phyloP scores from a whole-genome alignment of 2,888 invertebrate species.

The Noctua janthe region DNA sequence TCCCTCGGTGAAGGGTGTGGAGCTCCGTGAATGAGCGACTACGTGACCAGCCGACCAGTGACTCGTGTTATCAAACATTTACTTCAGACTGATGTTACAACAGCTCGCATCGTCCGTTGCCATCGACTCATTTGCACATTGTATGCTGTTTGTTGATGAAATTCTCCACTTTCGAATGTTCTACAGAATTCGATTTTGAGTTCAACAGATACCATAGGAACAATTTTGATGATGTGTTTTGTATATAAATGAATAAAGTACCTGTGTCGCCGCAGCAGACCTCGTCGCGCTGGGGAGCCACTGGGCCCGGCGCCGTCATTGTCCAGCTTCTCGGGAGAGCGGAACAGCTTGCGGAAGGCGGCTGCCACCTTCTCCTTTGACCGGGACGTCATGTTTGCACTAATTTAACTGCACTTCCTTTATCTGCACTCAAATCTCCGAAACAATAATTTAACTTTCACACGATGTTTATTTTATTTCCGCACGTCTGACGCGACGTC shows the following conservation, averaged over 20 bases:
- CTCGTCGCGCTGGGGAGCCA: constrained; percentile 91
- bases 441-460: constrained; percentile 71
- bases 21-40: constrained; percentile 40
- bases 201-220: not conserved
- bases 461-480: constrained; percentile 70
- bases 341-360: constrained; percentile 94
- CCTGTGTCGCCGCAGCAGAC: constrained; percentile 88
- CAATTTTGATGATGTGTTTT: not conserved
- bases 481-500: constrained; percentile 71
- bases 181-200: constrained; percentile 14
- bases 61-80: constrained; percentile 70
- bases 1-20: constrained; percentile 12
- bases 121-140: constrained; percentile 58
- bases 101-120: constrained; percentile 56
- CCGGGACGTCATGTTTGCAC: constrained; percentile 93
- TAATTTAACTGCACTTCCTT: constrained; percentile 74
- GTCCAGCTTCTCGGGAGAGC: constrained; percentile 93
- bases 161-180: constrained; percentile 45
- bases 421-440: constrained; percentile 74
- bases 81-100: constrained; percentile 61
- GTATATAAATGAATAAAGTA: constrained; percentile 57
- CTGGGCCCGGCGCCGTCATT: constrained; percentile 91
- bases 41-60: constrained; percentile 59
- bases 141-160: constrained; percentile 58
- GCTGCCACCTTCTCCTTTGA: constrained; percentile 96